Evolutionary conservation across 2,113 vertebrate genomes (phyloP).

Genomic region (Pungitius pungitius): DNA sequence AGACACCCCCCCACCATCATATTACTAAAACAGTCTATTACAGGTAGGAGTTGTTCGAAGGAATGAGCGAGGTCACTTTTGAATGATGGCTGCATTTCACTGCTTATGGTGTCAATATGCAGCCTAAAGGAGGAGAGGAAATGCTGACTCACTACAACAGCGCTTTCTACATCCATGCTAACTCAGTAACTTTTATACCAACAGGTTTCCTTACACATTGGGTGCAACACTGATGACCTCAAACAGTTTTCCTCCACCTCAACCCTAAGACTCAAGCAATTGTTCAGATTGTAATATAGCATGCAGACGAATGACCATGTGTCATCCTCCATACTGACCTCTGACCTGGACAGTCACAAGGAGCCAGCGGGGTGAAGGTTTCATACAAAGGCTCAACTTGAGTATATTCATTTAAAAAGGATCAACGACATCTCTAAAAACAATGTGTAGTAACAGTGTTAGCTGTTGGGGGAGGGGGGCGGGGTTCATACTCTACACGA

Average conservation of each 20-base stretch:
- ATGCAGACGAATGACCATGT: slow-evolving; percentile 12
- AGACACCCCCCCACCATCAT: slow-evolving; percentile 41
- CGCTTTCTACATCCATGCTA: background rate
- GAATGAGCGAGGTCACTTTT: slow-evolving; percentile 39
- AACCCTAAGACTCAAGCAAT: background rate
- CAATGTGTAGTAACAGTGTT: slow-evolving; percentile 37
- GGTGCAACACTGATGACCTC: background rate
- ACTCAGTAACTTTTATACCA: background rate
- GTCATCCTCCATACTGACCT: background rate
- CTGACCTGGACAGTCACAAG: background rate
- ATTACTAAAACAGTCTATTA: slow-evolving; percentile 64
- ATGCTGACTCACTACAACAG: background rate
- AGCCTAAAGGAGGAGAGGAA: slow-evolving; percentile 5
- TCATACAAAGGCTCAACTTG: slow-evolving; percentile 2
- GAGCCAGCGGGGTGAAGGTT: slow-evolving; percentile 2
- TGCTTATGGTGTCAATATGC: slow-evolving; percentile 5
- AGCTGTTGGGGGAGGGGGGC: background rate
- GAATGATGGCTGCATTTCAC: slow-evolving; percentile 19
- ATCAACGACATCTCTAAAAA: slow-evolving; percentile 39
- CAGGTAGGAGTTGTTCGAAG: slow-evolving; percentile 69
- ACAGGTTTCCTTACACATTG: background rate
- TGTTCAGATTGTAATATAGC: slow-evolving; percentile 1
- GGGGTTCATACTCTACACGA: background rate
- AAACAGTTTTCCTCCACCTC: background rate
- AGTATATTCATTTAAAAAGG: slow-evolving; percentile 35